A percentile compares a stretch with the other conserved stretches of the same genome.
These are phyloP conservation scores for Eupeodes corollae DNA, from an alignment of 1,140 invertebrate species.

Conservation along the genomic window DNA sequence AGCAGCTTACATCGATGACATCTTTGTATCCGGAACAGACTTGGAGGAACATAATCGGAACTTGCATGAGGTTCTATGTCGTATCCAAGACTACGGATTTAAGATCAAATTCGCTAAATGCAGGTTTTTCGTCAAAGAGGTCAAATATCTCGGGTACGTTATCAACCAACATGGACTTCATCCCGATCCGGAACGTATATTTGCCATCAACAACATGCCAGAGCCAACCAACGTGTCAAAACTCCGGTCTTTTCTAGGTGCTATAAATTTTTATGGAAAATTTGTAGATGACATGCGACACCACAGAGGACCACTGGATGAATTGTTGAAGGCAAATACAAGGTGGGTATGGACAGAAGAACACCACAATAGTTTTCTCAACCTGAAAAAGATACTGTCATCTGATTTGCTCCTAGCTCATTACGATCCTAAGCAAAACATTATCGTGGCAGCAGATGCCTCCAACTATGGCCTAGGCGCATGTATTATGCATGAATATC, in stretches of 20 bases:
- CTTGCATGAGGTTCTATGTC: slow-evolving; percentile 1
- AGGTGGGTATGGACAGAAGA: slow-evolving; percentile 1
- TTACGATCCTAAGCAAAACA: slow-evolving; percentile 6
- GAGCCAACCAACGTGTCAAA: slow-evolving; percentile 1
- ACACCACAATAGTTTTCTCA: slow-evolving; percentile 1
- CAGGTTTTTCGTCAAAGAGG: slow-evolving; percentile 1
- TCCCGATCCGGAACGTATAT: slow-evolving; percentile 23
- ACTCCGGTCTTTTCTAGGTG: slow-evolving; percentile 14
- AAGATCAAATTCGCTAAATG: slow-evolving; percentile 3
- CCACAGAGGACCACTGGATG: slow-evolving; percentile 17
- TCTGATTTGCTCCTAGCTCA: slow-evolving; percentile 1
- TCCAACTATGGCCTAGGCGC: slow-evolving; percentile 10
- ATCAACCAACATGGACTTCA: slow-evolving; percentile 29
- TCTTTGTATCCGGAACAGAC: slow-evolving; percentile 1
- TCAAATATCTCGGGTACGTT: slow-evolving; percentile 29
- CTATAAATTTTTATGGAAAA: slow-evolving; percentile 17
- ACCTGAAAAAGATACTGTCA: slow-evolving; percentile 2
- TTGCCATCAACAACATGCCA: slow-evolving; percentile 15
- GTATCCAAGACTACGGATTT: slow-evolving; percentile 5
- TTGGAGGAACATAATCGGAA: slow-evolving; percentile 1
- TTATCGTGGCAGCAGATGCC: slow-evolving; percentile 5
- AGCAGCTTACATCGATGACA: slow-evolving; percentile 3
- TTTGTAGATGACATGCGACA: slow-evolving; percentile 15
- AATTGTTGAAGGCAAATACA: slow-evolving; percentile 6
- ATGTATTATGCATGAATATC: slow-evolving; percentile 18